These are phyloP conservation scores for Epinotia ramella DNA, from an alignment of 2,888 invertebrate species.

Conservation along the genomic window DNA sequence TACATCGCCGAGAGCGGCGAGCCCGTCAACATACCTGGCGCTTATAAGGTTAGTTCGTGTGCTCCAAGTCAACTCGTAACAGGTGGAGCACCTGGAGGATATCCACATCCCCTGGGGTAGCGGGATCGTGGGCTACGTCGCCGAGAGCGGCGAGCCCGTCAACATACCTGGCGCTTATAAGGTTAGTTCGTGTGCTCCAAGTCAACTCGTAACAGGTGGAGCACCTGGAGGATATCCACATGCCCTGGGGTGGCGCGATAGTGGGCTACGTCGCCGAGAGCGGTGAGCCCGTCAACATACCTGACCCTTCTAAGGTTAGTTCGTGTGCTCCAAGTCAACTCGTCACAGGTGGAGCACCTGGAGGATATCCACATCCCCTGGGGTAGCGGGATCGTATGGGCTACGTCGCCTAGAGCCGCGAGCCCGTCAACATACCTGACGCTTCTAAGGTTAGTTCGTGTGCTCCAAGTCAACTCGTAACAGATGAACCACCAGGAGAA, in stretches of 20 bases:
- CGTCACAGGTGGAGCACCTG: too few relatives aligned
- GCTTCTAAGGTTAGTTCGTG: conserved; percentile 91
- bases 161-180: conserved; percentile 98
- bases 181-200: conserved; percentile 75
- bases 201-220: too few relatives aligned
- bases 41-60: conserved; percentile 90
- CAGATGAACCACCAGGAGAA: neutral
- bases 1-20: conserved; percentile 97
- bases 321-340: too few relatives aligned
- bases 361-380: too few relatives aligned
- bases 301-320: conserved; percentile 95
- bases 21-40: conserved; percentile 97
- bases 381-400: conserved; percentile 93
- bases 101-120: too few relatives aligned
- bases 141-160: conserved; percentile 95
- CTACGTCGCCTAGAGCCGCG: conserved; percentile 96
- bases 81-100: too few relatives aligned
- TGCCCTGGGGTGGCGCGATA: conserved; percentile 85
- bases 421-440: conserved; percentile 97
- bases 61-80: too few relatives aligned
- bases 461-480: neutral
- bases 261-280: conserved; percentile 97
- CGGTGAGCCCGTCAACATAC: conserved; percentile 97
- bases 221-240: too few relatives aligned
- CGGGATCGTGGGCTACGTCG: conserved; percentile 97